Evolutionary conservation across 2,113 vertebrate genomes (phyloP).

Genomic region (Percina caprodes): DNA sequence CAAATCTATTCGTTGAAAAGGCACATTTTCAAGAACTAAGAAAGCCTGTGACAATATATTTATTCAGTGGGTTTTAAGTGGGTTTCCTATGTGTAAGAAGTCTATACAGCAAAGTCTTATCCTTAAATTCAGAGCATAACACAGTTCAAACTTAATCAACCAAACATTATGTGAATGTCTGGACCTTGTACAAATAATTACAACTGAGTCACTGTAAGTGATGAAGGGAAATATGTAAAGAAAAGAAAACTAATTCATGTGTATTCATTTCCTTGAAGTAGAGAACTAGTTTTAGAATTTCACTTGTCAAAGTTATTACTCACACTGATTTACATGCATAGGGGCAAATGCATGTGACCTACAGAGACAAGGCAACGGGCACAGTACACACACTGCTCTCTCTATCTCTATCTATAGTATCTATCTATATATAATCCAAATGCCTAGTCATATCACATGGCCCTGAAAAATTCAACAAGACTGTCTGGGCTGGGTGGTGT

Average conservation of each 20-base stretch:
- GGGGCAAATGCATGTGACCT: constrained; percentile 27
- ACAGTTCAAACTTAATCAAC: neutral
- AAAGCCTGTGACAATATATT: neutral
- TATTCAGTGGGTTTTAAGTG: neutral
- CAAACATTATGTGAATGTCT: neutral
- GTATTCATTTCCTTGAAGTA: neutral
- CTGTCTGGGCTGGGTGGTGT: constrained; percentile 45
- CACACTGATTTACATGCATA: constrained; percentile 27
- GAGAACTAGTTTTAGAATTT: constrained; percentile 25
- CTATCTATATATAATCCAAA: constrained; percentile 75
- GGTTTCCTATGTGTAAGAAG: neutral
- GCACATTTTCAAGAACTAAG: neutral
- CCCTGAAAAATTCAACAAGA: constrained; percentile 83
- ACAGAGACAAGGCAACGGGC: constrained; percentile 2
- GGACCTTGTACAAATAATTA: no score
- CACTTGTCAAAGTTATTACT: constrained; percentile 17
- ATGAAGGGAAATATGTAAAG: neutral
- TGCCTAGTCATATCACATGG: constrained; percentile 73
- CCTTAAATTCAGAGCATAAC: neutral
- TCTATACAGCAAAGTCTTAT: neutral
- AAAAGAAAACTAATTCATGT: neutral
- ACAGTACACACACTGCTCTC: constrained; percentile 15
- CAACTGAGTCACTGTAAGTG: no score
- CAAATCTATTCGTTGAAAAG: neutral
- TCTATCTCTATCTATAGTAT: constrained; percentile 14